Conservation (phyloP, 2,888 invertebrate species). For the Bimastos eiseni region DNA sequence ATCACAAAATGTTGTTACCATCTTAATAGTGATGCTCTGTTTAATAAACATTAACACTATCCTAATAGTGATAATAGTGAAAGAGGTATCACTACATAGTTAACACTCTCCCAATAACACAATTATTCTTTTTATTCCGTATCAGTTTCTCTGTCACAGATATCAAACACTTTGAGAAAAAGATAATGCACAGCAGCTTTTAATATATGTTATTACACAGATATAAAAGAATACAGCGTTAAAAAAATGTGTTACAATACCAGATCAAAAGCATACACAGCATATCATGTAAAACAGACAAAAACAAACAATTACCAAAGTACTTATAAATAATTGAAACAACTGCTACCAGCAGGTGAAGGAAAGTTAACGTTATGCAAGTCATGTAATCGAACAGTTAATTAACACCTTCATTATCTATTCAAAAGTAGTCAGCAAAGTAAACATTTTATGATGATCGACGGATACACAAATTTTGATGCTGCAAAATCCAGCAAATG, state of each 20-base stretch:
- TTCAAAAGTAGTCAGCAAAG: neutral
- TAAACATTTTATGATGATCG: neutral
- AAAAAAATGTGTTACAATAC: neutral
- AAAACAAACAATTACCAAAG: neutral
- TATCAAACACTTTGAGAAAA: neutral
- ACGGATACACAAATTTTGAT: neutral
- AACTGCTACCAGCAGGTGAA: neutral
- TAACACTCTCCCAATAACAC: neutral
- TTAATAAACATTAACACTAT: neutral
- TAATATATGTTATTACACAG: conserved; percentile 3
- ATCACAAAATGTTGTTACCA: too few species aligned
- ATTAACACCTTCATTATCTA: neutral
- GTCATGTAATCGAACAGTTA: neutral
- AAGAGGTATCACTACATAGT: neutral
- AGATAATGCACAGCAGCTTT: neutral
- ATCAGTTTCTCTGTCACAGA: neutral
- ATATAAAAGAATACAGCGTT: neutral
- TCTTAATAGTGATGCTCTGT: too few species aligned
- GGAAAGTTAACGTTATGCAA: neutral
- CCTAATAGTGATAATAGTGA: neutral
- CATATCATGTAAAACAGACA: neutral
- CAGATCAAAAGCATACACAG: neutral
- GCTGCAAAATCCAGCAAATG: neutral
- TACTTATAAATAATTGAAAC: neutral
- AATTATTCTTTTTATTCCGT: neutral